Evolutionary conservation across 2,797 vertebrate species (phyloP).

Genomic region (Dryobates pubescens): DNA sequence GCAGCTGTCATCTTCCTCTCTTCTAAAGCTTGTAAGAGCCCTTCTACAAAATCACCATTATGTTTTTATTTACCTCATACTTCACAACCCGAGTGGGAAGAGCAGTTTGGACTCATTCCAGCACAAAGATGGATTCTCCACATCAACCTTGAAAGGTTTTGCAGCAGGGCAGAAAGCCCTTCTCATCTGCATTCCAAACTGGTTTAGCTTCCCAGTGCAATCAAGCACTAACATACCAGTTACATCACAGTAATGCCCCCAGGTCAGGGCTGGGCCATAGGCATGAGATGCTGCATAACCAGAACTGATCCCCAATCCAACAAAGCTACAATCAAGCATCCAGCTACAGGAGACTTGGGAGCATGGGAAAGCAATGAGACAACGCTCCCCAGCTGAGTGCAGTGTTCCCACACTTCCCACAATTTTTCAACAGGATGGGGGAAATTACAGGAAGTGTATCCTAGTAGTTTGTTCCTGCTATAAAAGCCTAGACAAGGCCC

Average conservation of each 20-base stretch:
- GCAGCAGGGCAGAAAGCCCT: not conserved
- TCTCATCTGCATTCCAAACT: not conserved
- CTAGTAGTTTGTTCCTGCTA: not conserved
- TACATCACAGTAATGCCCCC: not conserved
- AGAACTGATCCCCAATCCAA: not conserved
- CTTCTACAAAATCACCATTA: not conserved
- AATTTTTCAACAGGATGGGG: not conserved
- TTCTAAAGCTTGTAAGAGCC: not conserved
- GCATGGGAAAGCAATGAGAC: not conserved
- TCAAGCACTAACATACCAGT: not conserved
- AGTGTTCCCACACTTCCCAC: not conserved
- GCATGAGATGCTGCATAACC: not conserved
- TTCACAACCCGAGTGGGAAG: not conserved
- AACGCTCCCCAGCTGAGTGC: not conserved
- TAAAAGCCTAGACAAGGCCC: not conserved
- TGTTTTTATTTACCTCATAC: conserved; percentile 28
- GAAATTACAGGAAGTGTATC: not conserved
- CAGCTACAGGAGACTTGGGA: not conserved
- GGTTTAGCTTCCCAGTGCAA: not conserved
- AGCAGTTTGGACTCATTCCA: not conserved
- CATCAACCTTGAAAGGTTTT: not conserved
- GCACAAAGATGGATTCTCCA: not conserved
- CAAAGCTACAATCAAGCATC: not conserved
- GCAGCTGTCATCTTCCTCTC: not conserved
- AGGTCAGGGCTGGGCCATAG: not conserved